Conservation (phyloP, 2,113 vertebrate genomes). For the Laticauda colubrina region DNA sequence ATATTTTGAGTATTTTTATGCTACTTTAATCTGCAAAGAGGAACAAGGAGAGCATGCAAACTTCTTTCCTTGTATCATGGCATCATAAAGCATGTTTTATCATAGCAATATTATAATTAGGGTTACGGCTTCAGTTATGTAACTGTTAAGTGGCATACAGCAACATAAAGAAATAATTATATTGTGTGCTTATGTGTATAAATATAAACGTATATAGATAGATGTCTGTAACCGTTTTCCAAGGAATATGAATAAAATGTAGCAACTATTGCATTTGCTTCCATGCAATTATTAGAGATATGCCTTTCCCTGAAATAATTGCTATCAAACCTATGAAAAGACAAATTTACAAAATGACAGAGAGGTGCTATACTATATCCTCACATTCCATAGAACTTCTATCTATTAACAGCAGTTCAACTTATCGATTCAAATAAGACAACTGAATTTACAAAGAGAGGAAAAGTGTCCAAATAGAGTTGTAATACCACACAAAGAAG, state of each 20-base stretch:
- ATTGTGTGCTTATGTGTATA: neutral
- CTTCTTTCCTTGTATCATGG: neutral
- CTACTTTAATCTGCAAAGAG: neutral
- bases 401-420: neutral
- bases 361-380: neutral
- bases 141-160: neutral
- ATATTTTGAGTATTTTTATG: neutral
- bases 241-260: neutral
- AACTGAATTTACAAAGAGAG: neutral
- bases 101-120: neutral
- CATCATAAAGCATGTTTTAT: neutral
- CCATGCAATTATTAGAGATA: neutral
- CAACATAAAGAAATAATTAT: neutral
- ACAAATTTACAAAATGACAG: neutral
- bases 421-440: neutral
- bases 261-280: neutral
- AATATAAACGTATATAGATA: neutral
- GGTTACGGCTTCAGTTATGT: neutral
- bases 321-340: neutral
- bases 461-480: neutral
- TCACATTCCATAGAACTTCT: neutral
- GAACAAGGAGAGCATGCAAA: neutral
- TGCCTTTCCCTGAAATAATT: neutral
- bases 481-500: neutral
- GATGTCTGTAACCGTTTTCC: neutral